These are phyloP conservation scores for Drosophila aldrichi DNA, from an alignment of 2,888 invertebrate species.

Conservation along the genomic window DNA sequence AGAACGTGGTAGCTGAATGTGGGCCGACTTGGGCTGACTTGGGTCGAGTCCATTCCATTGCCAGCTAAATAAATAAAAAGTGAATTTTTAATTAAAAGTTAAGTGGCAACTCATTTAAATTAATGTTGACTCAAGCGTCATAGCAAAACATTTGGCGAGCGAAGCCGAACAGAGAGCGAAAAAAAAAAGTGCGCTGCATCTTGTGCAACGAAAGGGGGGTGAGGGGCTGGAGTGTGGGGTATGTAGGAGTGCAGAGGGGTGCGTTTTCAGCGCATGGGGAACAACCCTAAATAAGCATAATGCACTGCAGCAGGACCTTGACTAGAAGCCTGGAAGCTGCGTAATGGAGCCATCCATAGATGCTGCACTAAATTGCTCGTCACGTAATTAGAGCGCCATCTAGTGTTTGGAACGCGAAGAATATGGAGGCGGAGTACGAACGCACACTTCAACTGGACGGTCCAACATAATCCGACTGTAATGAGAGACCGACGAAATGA, in stretches of 20 bases:
- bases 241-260: neutral
- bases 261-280: neutral
- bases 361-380: conserved; percentile 33
- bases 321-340: conserved; percentile 37
- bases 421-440: neutral
- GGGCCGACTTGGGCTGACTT: conserved; percentile 15
- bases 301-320: conserved; percentile 58
- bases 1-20: neutral
- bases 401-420: conserved; percentile 3
- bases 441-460: neutral
- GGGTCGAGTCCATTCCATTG: conserved; percentile 62
- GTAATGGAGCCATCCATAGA: conserved; percentile 49
- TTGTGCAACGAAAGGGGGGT: neutral
- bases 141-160: conserved; percentile 74
- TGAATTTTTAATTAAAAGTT: conserved; percentile 83
- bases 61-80: conserved; percentile 80
- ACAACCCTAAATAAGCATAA: conserved; percentile 64
- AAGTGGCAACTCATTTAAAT: conserved; percentile 83
- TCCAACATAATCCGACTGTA: neutral
- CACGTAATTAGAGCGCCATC: conserved; percentile 50
- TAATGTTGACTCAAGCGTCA: conserved; percentile 82
- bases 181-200: conserved; percentile 31
- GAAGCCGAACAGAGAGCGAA: conserved; percentile 32
- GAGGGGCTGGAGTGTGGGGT: neutral
- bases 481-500: conserved; percentile 6